These are phyloP conservation scores for Cyprinella venusta DNA, from an alignment of 2,797 vertebrate species.

Conservation along the genomic window DNA sequence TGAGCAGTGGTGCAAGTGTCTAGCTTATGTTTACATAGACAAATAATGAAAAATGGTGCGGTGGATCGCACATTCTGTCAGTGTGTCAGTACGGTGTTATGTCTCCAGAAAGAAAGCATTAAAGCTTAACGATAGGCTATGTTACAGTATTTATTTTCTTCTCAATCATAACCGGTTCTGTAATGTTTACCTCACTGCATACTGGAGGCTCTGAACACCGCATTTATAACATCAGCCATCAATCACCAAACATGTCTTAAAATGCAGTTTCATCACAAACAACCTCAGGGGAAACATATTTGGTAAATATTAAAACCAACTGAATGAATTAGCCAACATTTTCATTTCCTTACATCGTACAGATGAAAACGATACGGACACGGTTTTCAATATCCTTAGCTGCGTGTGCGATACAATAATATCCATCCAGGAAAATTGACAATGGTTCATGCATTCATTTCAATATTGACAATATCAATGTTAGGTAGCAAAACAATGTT, in stretches of 20 bases:
- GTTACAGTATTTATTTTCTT: not conserved
- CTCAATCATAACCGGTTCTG: not conserved
- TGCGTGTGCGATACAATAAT: conserved; percentile 4
- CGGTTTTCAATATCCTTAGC: conserved; percentile 56
- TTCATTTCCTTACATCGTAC: conserved; percentile 44
- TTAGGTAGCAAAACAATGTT: not conserved
- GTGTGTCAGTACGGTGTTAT: not conserved
- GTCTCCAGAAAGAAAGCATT: not conserved
- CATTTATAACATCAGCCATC: not conserved
- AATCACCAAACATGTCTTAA: conserved; percentile 13
- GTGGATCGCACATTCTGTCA: not conserved
- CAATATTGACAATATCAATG: conserved; percentile 40
- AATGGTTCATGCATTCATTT: conserved; percentile 39
- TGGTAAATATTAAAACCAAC: conserved; percentile 11
- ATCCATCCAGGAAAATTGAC: conserved; percentile 43
- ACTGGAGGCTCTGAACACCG: not conserved
- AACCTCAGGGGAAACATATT: not conserved
- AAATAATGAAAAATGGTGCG: not conserved
- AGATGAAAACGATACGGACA: conserved; percentile 36
- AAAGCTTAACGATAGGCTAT: not conserved
- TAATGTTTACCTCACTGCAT: not conserved
- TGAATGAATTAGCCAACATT: not conserved
- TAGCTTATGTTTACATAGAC: not conserved
- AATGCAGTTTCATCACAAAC: conserved; percentile 5
- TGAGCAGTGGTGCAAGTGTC: not conserved